Evolutionary conservation across 2,797 vertebrate species (phyloP).

Genomic region (Acipenser oxyrinchus): DNA sequence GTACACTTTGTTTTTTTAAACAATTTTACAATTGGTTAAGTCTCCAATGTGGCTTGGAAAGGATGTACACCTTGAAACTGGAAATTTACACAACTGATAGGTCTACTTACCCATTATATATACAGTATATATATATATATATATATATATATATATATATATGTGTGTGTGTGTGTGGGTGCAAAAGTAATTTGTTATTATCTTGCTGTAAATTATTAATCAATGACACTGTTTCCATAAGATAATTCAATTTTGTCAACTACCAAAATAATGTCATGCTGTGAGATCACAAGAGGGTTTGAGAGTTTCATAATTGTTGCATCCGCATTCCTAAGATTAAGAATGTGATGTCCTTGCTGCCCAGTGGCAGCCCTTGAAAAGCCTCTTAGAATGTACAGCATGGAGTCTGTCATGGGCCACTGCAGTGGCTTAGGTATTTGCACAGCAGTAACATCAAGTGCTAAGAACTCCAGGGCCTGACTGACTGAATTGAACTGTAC

Average conservation of each 20-base stretch:
- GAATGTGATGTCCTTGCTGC: constrained; percentile 27
- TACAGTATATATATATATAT: too few species aligned
- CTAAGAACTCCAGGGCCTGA: constrained; percentile 38
- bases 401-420: constrained; percentile 30
- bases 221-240: constrained; percentile 2
- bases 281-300: constrained; percentile 44
- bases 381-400: constrained; percentile 26
- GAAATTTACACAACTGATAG: too few species aligned
- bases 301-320: constrained; percentile 31
- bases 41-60: too few species aligned
- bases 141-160: too few species aligned
- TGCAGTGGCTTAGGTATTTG: background rate
- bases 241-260: constrained; percentile 3
- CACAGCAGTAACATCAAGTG: constrained; percentile 35
- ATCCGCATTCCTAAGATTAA: constrained; percentile 52
- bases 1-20: too few species aligned
- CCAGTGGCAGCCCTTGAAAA: constrained; percentile 21
- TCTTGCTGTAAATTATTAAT: constrained; percentile 9
- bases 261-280: constrained; percentile 37
- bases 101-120: too few species aligned
- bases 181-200: background rate
- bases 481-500: constrained; percentile 36
- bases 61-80: too few species aligned
- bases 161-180: too few species aligned
- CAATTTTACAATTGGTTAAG: too few species aligned